phyloP scores from a whole-genome alignment of 2,888 invertebrate species.

The Muscina levida region DNA sequence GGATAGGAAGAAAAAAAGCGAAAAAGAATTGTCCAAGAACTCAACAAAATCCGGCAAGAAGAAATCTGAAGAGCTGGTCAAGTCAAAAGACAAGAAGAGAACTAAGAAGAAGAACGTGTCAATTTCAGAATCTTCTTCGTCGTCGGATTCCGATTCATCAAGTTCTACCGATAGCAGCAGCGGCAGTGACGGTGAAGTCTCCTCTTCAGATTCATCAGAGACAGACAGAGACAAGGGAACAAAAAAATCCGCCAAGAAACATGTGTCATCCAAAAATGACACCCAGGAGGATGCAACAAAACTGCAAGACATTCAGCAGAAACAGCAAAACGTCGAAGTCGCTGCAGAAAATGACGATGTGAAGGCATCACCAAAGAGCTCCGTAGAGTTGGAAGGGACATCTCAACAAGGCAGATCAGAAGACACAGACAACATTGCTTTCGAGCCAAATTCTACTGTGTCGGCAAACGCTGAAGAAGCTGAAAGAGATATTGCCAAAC shows the following conservation, averaged over 20 bases:
- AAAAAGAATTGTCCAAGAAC: neutral
- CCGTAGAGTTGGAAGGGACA: too few relatives aligned
- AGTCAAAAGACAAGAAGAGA: slow-evolving; percentile 22
- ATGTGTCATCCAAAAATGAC: too few relatives aligned
- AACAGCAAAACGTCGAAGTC: too few relatives aligned
- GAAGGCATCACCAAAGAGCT: neutral
- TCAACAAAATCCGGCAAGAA: neutral
- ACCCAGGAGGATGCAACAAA: too few relatives aligned
- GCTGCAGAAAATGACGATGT: neutral
- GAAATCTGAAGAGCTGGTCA: slow-evolving; percentile 9
- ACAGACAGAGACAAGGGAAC: neutral
- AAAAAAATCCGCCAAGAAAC: neutral
- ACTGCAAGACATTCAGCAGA: too few relatives aligned
- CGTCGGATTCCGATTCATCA: slow-evolving; percentile 62
- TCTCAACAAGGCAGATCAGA: neutral
- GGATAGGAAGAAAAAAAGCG: slow-evolving; percentile 42
- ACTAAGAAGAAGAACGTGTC: slow-evolving; percentile 36
- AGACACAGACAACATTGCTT: too few relatives aligned
- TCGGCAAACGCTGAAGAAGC: neutral
- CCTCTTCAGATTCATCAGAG: slow-evolving; percentile 48
- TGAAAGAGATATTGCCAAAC: neutral
- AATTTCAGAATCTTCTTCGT: slow-evolving; percentile 51
- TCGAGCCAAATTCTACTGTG: too few relatives aligned
- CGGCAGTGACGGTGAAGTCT: slow-evolving; percentile 39
- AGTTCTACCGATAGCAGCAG: slow-evolving; percentile 33